Conservation (phyloP, 2,797 vertebrate genomes). For the Sparidentex hasta region DNA sequence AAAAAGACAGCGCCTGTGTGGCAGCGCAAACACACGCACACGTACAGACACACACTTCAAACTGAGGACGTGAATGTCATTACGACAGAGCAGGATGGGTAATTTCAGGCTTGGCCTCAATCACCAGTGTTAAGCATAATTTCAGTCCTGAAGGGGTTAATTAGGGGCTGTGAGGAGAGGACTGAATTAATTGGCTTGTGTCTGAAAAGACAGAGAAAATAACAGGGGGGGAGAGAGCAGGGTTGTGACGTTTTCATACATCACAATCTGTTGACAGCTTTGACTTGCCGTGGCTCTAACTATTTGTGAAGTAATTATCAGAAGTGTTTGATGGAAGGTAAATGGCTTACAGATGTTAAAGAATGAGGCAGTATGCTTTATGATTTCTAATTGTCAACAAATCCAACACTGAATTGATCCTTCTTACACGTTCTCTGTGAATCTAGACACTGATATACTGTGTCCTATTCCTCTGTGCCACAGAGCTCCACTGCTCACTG, state of each 20-base stretch:
- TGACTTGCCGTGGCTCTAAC: conserved; percentile 69
- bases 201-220: conserved; percentile 76
- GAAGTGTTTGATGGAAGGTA: conserved; percentile 17
- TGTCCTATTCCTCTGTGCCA: background rate
- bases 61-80: conserved; percentile 64
- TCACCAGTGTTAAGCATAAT: conserved; percentile 83
- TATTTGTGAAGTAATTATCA: conserved; percentile 51
- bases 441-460: background rate
- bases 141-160: conserved; percentile 85
- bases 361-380: background rate
- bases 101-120: conserved; percentile 85
- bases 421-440: background rate
- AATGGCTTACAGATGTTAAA: conserved; percentile 10
- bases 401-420: background rate
- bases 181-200: conserved; percentile 83
- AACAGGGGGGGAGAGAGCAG: conserved; percentile 54
- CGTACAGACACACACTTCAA: conserved; percentile 40
- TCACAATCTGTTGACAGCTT: conserved; percentile 72
- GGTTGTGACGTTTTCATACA: conserved; percentile 63
- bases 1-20: conserved; percentile 19
- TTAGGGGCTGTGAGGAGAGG: conserved; percentile 81
- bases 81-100: conserved; percentile 75
- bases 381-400: background rate
- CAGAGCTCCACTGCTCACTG: background rate
- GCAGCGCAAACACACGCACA: conserved; percentile 12